Conservation (phyloP, 2,797 vertebrate species). For the Parauchenoglanis ngamensis region DNA sequence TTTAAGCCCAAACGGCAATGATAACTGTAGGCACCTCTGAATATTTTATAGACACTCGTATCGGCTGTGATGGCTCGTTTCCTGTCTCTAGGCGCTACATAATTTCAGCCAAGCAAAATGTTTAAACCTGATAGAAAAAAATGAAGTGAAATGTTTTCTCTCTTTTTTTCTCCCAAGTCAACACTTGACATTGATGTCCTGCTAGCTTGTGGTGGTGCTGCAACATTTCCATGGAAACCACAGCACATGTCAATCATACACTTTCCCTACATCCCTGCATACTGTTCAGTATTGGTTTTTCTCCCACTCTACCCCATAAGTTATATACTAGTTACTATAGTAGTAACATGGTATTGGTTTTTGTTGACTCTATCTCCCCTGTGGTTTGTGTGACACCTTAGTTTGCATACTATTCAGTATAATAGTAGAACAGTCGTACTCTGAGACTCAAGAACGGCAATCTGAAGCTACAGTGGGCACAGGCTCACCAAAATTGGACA, state of each 20-base stretch:
- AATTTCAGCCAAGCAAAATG: conserved; percentile 11
- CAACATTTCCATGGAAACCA: conserved; percentile 53
- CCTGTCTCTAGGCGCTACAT: background rate
- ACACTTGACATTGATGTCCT: conserved; percentile 31
- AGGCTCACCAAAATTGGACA: background rate
- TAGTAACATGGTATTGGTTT: background rate
- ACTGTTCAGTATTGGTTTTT: conserved; percentile 11
- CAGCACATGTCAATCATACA: conserved; percentile 44
- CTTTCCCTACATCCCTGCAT: conserved; percentile 1
- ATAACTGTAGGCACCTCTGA: conserved; percentile 41
- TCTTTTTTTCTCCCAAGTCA: conserved; percentile 15
- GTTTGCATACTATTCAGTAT: background rate
- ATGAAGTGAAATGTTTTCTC: conserved; percentile 16
- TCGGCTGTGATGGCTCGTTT: conserved; percentile 12
- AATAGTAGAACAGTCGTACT: background rate
- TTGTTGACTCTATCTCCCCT: background rate
- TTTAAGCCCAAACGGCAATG: conserved; percentile 31
- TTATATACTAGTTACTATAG: background rate
- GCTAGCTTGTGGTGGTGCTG: conserved; percentile 36
- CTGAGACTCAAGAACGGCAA: background rate
- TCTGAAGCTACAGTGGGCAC: background rate
- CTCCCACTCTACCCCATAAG: background rate
- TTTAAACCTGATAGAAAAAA: background rate
- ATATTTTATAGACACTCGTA: conserved; percentile 41
- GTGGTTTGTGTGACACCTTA: background rate